phyloP scores from a whole-genome alignment of 2,113 vertebrate species.

The Ailuropoda melanoleuca region DNA sequence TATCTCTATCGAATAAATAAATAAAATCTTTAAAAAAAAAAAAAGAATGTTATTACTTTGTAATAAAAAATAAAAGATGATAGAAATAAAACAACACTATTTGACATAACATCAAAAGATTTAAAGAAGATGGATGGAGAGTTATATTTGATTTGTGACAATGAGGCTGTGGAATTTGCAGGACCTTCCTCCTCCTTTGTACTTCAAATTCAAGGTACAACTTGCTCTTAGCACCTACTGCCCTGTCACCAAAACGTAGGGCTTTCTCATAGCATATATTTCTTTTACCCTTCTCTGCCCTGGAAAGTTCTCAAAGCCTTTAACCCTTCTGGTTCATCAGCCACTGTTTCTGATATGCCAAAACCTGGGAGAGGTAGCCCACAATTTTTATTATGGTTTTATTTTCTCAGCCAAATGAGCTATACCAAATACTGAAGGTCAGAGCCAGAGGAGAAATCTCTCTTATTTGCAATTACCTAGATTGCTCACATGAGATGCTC shows the following conservation, averaged over 20 bases:
- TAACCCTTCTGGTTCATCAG: neutral
- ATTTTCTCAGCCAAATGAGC: conserved; percentile 11
- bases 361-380: neutral
- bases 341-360: neutral
- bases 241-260: neutral
- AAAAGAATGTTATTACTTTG: neutral
- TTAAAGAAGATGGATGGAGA: neutral
- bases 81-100: conserved; percentile 1
- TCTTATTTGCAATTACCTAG: neutral
- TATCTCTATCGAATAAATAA: no score
- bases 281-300: neutral
- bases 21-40: no score
- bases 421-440: neutral
- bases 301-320: neutral
- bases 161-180: neutral
- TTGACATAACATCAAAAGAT: neutral
- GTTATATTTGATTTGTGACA: neutral
- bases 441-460: neutral
- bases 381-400: neutral
- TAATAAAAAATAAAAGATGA: neutral
- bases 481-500: neutral
- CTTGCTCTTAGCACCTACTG: neutral
- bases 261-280: neutral
- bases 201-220: neutral
- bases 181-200: neutral